phyloP scores from a whole-genome alignment of 2,797 vertebrate genomes.

The Poecilia gillii region DNA sequence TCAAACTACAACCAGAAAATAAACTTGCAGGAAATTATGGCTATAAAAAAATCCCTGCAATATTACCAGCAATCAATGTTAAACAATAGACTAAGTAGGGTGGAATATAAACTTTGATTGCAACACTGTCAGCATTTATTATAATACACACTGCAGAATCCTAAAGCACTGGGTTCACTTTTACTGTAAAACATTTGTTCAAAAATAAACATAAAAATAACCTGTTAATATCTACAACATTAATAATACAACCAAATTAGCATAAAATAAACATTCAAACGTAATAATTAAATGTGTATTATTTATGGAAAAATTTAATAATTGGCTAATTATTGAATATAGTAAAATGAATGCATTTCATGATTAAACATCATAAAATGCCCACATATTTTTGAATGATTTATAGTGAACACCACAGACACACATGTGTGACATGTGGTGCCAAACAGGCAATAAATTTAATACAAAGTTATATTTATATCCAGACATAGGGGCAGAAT shows the following conservation, averaged over 20 bases:
- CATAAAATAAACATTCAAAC: neutral
- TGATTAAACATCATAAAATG: neutral
- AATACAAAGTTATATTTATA: neutral
- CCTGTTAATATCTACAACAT: neutral
- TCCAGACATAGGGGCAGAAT: neutral
- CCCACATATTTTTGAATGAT: neutral
- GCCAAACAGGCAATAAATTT: neutral
- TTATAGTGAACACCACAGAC: no score
- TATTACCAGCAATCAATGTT: neutral
- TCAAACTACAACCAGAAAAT: neutral
- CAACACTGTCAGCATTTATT: neutral
- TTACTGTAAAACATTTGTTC: neutral
- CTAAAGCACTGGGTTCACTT: neutral
- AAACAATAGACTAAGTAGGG: neutral
- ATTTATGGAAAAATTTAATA: neutral
- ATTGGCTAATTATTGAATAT: neutral
- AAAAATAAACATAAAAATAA: neutral
- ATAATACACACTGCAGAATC: neutral
- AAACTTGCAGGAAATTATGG: neutral
- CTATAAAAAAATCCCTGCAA: neutral
- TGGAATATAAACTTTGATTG: neutral
- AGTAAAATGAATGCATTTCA: neutral
- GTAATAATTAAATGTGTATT: neutral
- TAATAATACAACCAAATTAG: neutral
- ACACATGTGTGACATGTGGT: slow-evolving; percentile 8